A percentile compares a stretch with the other conserved stretches of the same genome.
Conservation (phyloP, 1,140 invertebrate genomes). For the Dinoponera quadriceps region DNA sequence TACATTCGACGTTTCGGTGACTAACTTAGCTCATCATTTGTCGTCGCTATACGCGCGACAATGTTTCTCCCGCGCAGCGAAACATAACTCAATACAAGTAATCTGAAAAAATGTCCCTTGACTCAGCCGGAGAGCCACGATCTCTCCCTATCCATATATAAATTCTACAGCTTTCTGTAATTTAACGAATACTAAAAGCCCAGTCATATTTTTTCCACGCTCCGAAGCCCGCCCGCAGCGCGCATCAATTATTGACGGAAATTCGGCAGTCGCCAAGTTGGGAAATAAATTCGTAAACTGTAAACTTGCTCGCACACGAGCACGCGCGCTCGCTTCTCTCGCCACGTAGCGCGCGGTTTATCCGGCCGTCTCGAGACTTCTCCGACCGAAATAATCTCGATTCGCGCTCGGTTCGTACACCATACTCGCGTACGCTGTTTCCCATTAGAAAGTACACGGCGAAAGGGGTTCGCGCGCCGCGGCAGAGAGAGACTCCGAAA, state of each 20-base stretch:
- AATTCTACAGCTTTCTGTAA: conserved; percentile 48
- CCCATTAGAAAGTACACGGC: conserved; percentile 25
- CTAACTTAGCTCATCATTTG: conserved; percentile 23
- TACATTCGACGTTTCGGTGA: background rate
- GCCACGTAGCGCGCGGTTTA: conserved; percentile 25
- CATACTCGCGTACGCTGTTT: background rate
- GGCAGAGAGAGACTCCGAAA: conserved; percentile 36
- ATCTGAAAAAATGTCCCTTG: conserved; percentile 51
- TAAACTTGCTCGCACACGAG: conserved; percentile 22
- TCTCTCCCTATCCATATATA: conserved; percentile 46
- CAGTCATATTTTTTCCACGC: conserved; percentile 41
- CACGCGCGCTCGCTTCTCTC: no score
- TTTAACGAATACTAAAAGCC: conserved; percentile 61
- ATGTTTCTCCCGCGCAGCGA: conserved; percentile 30
- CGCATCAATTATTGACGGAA: conserved; percentile 58
- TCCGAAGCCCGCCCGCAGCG: conserved; percentile 42
- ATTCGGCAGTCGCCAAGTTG: conserved; percentile 57
- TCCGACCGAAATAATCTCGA: background rate
- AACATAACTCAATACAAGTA: conserved; percentile 42
- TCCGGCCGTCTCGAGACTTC: conserved; percentile 34
- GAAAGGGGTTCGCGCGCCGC: background rate
- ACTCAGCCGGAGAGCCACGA: background rate
- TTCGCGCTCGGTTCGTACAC: background rate
- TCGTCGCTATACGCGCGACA: background rate
- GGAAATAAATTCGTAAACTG: conserved; percentile 54